Base-by-base conservation (phyloP, 2,113 vertebrate species). In the Macrotus californicus region DNA sequence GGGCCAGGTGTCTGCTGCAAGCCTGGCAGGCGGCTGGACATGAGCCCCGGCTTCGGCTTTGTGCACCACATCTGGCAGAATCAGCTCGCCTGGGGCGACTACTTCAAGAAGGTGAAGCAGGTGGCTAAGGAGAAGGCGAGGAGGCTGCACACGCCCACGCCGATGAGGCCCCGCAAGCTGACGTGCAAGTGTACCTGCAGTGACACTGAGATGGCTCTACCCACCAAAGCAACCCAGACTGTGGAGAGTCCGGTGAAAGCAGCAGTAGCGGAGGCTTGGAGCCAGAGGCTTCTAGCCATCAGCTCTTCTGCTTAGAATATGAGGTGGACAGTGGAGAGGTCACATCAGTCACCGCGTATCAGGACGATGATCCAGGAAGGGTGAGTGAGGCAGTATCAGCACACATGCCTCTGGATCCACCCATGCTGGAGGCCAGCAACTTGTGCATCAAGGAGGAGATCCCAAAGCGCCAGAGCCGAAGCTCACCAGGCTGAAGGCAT, bases 251-350 rank as follows among this genome's bases (percentile, higher is more conserved):
- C 84, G 98, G 98, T 19, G 97, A 98, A 84, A 97, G 97, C 87
- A 99, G 98, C 96, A 99, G 98, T 73, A 98, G 98, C 84, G 99
- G 98, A 1, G 97, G 98, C 86, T 98, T 98, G 3, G 98, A 99
- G 48, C 96, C 97, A 0, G 99, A 99, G 50, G 95, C 89, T n/a
- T 97, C 97, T 1, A 98, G 98, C 82, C 98, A 98, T 4, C 98
- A 98, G 95, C 99, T 99, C 75, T 99, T 99, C 98, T 99, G 99
- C 98, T 98, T 99, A 29, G 99, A 99, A 77, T 99, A 99, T 80
- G 99, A 99, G 97, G 98, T 98, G 0, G 99, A 99, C 96, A 98
- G 98, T 22, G 99, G 99, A 18, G 93, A 97, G 54, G 89, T 99
- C 91, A 99, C 99, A 0, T 99, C 99, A 2, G 98, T 99, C 89